Evolutionary conservation across 2,797 vertebrate species (phyloP).

Genomic region (Perdix hodgsoniae): DNA sequence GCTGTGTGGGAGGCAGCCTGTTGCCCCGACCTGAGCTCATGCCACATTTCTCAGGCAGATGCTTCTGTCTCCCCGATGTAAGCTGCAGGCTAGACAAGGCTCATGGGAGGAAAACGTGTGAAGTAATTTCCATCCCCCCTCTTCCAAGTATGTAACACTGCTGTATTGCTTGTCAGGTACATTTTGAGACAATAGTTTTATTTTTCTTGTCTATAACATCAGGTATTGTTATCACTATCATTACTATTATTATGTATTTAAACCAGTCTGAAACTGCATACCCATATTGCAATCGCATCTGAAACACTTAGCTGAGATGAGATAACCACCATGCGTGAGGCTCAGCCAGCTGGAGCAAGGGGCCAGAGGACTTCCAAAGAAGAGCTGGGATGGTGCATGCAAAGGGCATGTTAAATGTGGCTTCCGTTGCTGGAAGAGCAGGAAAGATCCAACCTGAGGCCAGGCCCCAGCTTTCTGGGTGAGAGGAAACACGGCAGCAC

Average conservation of each 20-base stretch:
- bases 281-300: slow-evolving; percentile 20
- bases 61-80: neutral
- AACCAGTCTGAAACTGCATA: slow-evolving; percentile 45
- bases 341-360: neutral
- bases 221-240: neutral
- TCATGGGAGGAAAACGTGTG: neutral
- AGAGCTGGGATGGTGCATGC: neutral
- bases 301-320: slow-evolving; percentile 15
- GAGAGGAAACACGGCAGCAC: neutral
- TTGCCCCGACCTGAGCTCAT: neutral
- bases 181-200: slow-evolving; percentile 1
- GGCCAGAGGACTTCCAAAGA: neutral
- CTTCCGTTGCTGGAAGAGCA: neutral
- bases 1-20: slow-evolving; percentile 26
- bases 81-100: neutral
- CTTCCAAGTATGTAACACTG: neutral
- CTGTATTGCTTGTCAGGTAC: neutral
- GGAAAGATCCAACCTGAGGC: neutral
- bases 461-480: neutral
- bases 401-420: neutral
- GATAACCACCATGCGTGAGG: neutral
- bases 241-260: neutral
- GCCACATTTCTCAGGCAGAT: slow-evolving; percentile 20
- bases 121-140: neutral
- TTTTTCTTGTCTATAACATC: neutral